Evolutionary conservation across 2,888 invertebrate genomes (phyloP), one percentile per base, ranked within the genome.

Genomic region (Imbricaverruca yamaguchii): DNA sequence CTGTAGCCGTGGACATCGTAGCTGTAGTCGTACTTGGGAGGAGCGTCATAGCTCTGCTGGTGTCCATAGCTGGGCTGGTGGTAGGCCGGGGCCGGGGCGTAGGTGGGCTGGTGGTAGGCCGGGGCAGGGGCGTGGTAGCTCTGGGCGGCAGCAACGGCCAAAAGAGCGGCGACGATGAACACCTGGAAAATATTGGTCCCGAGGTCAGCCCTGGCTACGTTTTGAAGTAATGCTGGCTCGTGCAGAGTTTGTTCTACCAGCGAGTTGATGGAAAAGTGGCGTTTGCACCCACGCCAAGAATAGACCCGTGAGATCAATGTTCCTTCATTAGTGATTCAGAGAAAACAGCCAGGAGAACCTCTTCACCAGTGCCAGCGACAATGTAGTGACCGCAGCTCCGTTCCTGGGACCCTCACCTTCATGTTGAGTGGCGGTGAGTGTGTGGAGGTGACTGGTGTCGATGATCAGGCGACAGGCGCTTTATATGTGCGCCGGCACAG

Each of bases 1-100:
- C 81, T 81, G 39, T 80, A 65, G 79, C 81, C 83, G 67, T 80
- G 56, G 57, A 83, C 83, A 23, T 80, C 83, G 81, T 83, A 83
- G 61, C 80, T 78, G 78, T 81, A 83, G 12, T 79, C 18, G 81
- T 83, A 83, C 25, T 67, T 67, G 23, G 65, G 65, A 67, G 23
- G 21, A 12, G 23, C 23, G 65, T 23, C 65, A 23, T 67, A 67
- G 23, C 65, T 61, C 39, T 39, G 39, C 39, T 39, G 39, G 39
- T 39, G 39, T 4, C 39, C 39, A 1, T 39, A 4, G 39, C 39
- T 39, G 61, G 61, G 9, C 61, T 13, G 61, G 61, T 13, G 61
- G 61, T 61, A 61, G 61, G 61, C 61, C 0, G 61, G 61, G 61
- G 61, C 61, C 15, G 61, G 61, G 15, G 61, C n/a, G n/a, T n/a